Evolutionary conservation across 2,113 vertebrate species (phyloP), one percentile per base, ranked within the genome.

Genomic region (Erinaceus europaeus): DNA sequence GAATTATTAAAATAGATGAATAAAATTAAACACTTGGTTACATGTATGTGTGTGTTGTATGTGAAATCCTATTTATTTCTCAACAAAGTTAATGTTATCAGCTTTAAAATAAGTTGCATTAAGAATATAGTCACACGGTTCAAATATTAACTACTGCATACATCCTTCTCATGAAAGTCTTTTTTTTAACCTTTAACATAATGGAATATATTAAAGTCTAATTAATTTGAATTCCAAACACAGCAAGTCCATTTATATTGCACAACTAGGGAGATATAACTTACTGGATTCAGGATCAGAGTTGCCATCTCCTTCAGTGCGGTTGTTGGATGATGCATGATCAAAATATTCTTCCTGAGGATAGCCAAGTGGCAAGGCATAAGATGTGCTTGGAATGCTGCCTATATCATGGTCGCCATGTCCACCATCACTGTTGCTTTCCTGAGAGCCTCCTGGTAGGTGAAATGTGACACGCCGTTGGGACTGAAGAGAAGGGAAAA

Each of bases 241-340:
- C 3, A 68, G 7, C 34, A 76, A 88, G 34, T 14, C 2, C 32
- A 1, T 86, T 59, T 81, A 52, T 55, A 77, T 65, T 57, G 64
- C 92, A 53, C 17, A 87, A 46, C 8, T 72, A 46, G 10, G 57
- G 10, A 90, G 17, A 4, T 27, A 48, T 75, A 62, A 99, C 99
- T 98, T 97, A 99, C 99, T 98, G 94, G 98, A 99, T 97, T 99
- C 99, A 0, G 99, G 99, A 96, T 99, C 99, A 6, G 99, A 99
- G 97, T 99, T 99, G 77, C 99, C 99, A 2, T 99, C 99, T 80
- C 98, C 99, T 95, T 99, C 99, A 0, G 98, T 99, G 92, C 99
- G 98, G 96, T 98, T 99, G 97, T 98, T 99, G 52, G 98, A 98
- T 1, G 98, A 98, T 4, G 98, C 96, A 93, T 98, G 98, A 94